Percentiles rank a stretch among this genome's conserved stretches.
Conservation (phyloP, 1,140 invertebrate genomes). For the Habropoda laboriosa region DNA sequence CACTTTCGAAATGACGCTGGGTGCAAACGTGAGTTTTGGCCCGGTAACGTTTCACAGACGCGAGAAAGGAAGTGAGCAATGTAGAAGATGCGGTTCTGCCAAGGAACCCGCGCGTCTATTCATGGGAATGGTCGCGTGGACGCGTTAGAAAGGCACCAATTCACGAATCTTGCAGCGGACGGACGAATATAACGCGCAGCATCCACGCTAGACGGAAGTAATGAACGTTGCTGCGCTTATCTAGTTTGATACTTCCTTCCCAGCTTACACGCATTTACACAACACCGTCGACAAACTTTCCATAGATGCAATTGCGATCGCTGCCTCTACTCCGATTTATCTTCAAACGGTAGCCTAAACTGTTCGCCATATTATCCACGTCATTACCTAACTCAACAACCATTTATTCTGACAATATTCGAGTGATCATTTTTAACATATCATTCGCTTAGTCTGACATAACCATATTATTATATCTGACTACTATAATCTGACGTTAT, state of each 20-base stretch:
- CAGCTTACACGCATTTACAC: conserved; percentile 42
- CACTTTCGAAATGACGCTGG: too few species aligned
- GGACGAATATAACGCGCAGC: conserved; percentile 38
- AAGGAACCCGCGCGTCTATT: background rate
- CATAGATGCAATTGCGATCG: conserved; percentile 8
- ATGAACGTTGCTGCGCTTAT: conserved; percentile 62
- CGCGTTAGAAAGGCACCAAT: conserved; percentile 23
- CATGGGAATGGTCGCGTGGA: background rate
- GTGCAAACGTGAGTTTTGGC: too few species aligned
- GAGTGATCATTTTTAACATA: too few species aligned
- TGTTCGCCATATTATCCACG: background rate
- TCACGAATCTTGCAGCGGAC: conserved; percentile 26
- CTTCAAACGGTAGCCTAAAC: background rate
- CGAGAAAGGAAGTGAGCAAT: background rate
- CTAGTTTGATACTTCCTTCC: conserved; percentile 71
- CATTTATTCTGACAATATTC: too few species aligned
- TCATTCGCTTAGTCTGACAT: too few species aligned
- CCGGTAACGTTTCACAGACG: too few species aligned
- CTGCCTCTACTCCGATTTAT: background rate
- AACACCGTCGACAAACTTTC: conserved; percentile 32
- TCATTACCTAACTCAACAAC: too few species aligned
- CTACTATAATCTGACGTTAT: too few species aligned
- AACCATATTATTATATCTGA: too few species aligned
- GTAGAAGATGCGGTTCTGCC: background rate
- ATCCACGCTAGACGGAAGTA: conserved; percentile 62